Evolutionary conservation across 2,797 vertebrate genomes (phyloP).

Genomic region (Lateolabrax maculatus): DNA sequence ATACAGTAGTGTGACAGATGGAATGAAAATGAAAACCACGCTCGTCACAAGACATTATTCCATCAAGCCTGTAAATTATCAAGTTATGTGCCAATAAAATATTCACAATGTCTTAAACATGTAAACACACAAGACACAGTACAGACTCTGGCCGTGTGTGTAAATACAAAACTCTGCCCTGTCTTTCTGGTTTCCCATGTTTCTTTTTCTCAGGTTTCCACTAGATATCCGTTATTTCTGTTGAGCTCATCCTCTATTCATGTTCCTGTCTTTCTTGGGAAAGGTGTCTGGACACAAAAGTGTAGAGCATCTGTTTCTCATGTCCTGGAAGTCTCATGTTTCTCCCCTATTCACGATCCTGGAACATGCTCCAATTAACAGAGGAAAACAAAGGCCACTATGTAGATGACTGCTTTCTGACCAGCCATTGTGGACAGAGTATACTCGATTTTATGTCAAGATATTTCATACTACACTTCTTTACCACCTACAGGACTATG

Average conservation of each 20-base stretch:
- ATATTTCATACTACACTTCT: neutral
- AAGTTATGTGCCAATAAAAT: constrained; percentile 20
- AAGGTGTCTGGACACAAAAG: constrained; percentile 56
- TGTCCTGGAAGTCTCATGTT: constrained; percentile 57
- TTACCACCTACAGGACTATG: neutral
- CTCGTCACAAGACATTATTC: constrained; percentile 16
- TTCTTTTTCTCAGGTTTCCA: constrained; percentile 45
- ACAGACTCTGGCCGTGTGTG: neutral
- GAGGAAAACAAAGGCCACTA: constrained; percentile 63
- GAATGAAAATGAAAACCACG: constrained; percentile 64
- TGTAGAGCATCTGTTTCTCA: constrained; percentile 64
- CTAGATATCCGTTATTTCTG: constrained; percentile 38
- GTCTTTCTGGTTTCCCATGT: constrained; percentile 21
- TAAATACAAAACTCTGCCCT: constrained; percentile 4
- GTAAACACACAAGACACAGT: neutral
- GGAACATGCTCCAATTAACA: constrained; percentile 72
- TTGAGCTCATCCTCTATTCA: constrained; percentile 20
- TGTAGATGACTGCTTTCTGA: constrained; percentile 38
- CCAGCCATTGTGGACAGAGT: neutral
- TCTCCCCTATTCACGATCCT: constrained; percentile 48
- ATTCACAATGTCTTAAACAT: constrained; percentile 7
- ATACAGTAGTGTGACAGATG: constrained; percentile 65
- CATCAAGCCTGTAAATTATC: constrained; percentile 25
- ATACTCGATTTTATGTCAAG: neutral
- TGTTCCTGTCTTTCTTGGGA: constrained; percentile 40